These are phyloP conservation scores for Enteromius afrohamiltoni DNA, from an alignment of 2,797 vertebrate genomes.

Conservation along the genomic window DNA sequence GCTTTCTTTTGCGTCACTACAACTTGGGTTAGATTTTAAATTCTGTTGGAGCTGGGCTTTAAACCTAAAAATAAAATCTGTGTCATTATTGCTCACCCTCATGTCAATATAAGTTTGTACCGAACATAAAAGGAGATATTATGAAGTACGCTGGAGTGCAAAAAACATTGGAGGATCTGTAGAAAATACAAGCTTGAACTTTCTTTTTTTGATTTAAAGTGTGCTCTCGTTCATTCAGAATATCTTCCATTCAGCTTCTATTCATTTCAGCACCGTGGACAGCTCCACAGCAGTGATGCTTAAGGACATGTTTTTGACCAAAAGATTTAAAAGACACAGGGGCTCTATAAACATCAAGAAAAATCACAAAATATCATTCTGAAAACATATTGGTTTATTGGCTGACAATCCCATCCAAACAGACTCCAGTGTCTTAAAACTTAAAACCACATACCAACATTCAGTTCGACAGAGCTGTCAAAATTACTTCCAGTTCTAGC, in stretches of 20 bases:
- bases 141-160: background rate
- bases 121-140: background rate
- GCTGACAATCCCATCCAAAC: background rate
- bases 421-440: background rate
- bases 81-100: background rate
- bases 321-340: background rate
- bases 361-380: background rate
- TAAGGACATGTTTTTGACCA: background rate
- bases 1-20: background rate
- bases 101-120: background rate
- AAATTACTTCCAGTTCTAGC: background rate
- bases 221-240: background rate
- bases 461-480: background rate
- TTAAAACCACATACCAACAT: background rate
- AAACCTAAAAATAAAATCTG: background rate
- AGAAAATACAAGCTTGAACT: background rate
- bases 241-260: background rate
- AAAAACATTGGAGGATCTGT: background rate
- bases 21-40: slow-evolving; percentile 9
- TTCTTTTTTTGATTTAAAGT: background rate
- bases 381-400: background rate
- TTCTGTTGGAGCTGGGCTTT: background rate
- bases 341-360: background rate
- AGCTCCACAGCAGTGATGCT: background rate
- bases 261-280: background rate